These are phyloP conservation scores for Trinectes maculatus DNA, from an alignment of 2,113 vertebrate genomes.

Conservation along the genomic window DNA sequence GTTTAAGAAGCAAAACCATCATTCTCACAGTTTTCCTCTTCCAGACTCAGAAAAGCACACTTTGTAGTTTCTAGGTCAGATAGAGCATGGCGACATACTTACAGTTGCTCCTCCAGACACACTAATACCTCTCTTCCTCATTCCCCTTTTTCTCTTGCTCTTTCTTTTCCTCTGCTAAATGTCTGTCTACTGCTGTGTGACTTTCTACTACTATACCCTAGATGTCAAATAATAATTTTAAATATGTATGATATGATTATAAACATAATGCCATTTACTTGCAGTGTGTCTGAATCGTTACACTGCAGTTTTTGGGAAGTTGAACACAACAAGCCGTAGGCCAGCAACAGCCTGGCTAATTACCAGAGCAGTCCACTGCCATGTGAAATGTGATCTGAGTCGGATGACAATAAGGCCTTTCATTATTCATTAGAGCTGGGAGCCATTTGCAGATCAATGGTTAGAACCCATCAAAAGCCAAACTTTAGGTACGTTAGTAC, in stretches of 20 bases:
- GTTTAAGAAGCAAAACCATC: slow-evolving; percentile 28
- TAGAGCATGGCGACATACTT: slow-evolving; percentile 15
- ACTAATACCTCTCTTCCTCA: background rate
- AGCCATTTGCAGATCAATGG: slow-evolving; percentile 74
- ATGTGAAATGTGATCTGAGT: slow-evolving; percentile 78
- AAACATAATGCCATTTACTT: slow-evolving; percentile 11
- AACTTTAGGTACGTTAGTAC: slow-evolving; percentile 48
- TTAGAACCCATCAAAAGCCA: slow-evolving; percentile 70
- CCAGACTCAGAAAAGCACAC: slow-evolving; percentile 18
- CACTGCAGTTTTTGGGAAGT: slow-evolving; percentile 44
- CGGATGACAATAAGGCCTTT: slow-evolving; percentile 80
- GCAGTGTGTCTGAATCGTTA: slow-evolving; percentile 16
- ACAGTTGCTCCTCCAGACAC: slow-evolving; percentile 57
- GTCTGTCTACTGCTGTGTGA: no score
- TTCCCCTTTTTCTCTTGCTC: background rate
- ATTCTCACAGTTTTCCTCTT: slow-evolving; percentile 15
- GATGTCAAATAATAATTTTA: background rate
- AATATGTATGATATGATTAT: slow-evolving; percentile 1
- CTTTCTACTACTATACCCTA: no score
- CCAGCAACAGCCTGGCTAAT: slow-evolving; percentile 68
- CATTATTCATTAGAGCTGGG: slow-evolving; percentile 80
- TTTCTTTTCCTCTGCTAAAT: slow-evolving; percentile 3
- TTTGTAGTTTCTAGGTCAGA: slow-evolving; percentile 61
- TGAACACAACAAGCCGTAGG: slow-evolving; percentile 25
- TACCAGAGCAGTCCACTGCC: slow-evolving; percentile 64